Base-by-base conservation (phyloP, 2,113 vertebrate genomes). In the Trachemys scripta region DNA sequence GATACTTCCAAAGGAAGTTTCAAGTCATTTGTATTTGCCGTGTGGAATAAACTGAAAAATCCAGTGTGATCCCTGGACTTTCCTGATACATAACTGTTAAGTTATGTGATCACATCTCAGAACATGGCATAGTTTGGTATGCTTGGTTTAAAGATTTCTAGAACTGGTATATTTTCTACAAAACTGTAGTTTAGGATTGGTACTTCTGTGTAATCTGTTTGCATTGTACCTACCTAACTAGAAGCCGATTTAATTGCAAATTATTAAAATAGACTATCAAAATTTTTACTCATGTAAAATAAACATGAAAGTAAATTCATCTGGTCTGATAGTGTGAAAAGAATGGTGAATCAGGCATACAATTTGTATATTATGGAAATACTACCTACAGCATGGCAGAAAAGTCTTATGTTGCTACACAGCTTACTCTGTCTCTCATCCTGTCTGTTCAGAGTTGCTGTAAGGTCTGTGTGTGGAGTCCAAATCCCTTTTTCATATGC, bases 281-380 rank as follows among this genome's bases (percentile, higher is more conserved):
- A 27, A 27, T 54, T 54, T 54, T 54, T 54, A 54, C 8, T 54
- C 20, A 22, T 83, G 27, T 38, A 92, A 85, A 85, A 84, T 57
- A 35, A 65, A 94, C 94, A 24, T 57, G 69, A 78, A 85, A 3
- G 1, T 19, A 2, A 62, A 25, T 20, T 22, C n/a, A 24, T n/a
- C 50, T n/a, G 38, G 10, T 54, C 51, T 0, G 1, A 27, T 56
- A 59, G 29, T 38, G 4, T 42, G 50, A 87, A 81, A 20, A 38
- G 80, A 83, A 47, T 20, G 62, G 14, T 69, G 14, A 94, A 75
- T 4, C 8, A 81, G 12, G 1, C 5, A 9, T 91, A 79, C 47
- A 87, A 31, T 27, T 85, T 27, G 17, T 69, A 89, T 81, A 84
- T 53, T 47, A 87, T 95, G 86, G 65, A 96, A 93, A 89, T 89